Evolutionary conservation across 2,797 vertebrate genomes (phyloP).

Genomic region (Delichon dasypus): DNA sequence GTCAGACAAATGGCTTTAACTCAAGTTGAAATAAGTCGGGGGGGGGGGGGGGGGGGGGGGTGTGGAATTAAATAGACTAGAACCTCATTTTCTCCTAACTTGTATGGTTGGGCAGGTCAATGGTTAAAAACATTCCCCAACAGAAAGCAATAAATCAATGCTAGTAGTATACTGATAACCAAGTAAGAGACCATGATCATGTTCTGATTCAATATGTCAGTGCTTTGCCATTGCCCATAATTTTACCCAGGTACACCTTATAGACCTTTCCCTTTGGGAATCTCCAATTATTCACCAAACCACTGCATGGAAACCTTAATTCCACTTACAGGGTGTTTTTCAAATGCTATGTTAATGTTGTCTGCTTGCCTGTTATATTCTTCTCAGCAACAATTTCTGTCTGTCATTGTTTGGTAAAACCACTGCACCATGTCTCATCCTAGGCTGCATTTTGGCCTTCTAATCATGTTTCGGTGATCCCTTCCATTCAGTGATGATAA

Average conservation of each 20-base stretch:
- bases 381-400: not conserved
- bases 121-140: not conserved
- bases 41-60: accelerated
- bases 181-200: not conserved
- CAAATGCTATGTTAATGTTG: not conserved
- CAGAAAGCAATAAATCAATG: not conserved
- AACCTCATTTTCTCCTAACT: not conserved
- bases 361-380: not conserved
- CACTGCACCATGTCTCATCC: not conserved
- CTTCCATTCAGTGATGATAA: not conserved
- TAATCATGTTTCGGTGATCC: not conserved
- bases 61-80: not conserved
- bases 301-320: not conserved
- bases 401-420: not conserved
- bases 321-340: not conserved
- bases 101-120: not conserved
- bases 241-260: not conserved
- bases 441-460: not conserved
- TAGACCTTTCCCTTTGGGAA: not conserved
- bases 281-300: not conserved
- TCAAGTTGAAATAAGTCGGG: not conserved
- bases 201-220: not conserved
- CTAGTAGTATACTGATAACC: not conserved
- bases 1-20: not conserved
- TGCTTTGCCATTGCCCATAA: not conserved